phyloP scores from a whole-genome alignment of 2,888 invertebrate genomes.

The Melinaea marsaeus region DNA sequence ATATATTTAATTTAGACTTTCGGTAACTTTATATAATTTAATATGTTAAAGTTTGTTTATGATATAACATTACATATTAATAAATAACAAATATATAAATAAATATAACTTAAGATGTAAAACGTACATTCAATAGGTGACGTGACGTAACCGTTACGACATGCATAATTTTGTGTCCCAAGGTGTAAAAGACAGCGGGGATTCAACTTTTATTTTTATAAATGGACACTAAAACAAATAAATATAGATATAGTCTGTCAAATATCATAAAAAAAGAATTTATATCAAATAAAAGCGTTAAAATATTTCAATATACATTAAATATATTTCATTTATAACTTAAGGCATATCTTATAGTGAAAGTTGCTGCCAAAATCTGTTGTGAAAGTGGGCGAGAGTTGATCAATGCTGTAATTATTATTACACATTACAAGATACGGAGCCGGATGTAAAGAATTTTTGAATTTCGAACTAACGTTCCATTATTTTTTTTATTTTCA shows the following conservation, averaged over 20 bases:
- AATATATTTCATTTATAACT: constrained; percentile 17
- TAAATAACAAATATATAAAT: too few species aligned
- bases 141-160: constrained; percentile 8
- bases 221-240: neutral
- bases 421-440: constrained; percentile 73
- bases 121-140: neutral
- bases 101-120: too few species aligned
- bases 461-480: constrained; percentile 13
- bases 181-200: neutral
- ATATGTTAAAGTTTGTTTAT: too few species aligned
- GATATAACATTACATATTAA: too few species aligned
- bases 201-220: constrained; percentile 1
- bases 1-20: too few species aligned
- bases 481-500: constrained; percentile 17
- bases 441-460: constrained; percentile 56
- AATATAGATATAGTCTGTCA: neutral
- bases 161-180: neutral
- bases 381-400: constrained; percentile 71
- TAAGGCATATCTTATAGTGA: constrained; percentile 48
- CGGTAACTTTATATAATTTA: too few species aligned
- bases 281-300: constrained; percentile 9
- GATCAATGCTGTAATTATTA: constrained; percentile 77
- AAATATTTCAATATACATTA: neutral
- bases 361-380: constrained; percentile 74
- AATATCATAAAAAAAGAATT: neutral